Base-by-base conservation (phyloP, 2,113 vertebrate species). In the Archocentrus centrarchus region DNA sequence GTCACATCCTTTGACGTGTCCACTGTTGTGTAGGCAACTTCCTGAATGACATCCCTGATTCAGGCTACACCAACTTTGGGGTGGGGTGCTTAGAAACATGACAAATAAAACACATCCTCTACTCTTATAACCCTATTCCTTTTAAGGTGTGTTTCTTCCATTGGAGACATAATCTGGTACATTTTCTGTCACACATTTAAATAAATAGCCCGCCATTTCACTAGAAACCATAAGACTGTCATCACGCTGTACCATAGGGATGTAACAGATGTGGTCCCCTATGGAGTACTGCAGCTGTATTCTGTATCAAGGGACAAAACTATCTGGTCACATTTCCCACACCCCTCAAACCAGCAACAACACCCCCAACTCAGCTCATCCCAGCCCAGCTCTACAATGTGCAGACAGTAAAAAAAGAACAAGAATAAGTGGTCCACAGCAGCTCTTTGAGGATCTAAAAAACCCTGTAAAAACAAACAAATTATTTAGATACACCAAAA, bases 1-100 rank as follows among this genome's bases (percentile, higher is more conserved):
- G 86, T 93, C 86, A 93, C 80, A 86, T 93, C 89, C 90, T 88
- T 75, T 11, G 6, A 78, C 58, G 75, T 78, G 79, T 18, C 57
- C 35, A 68, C 78, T 82, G 37, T 18, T 66, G 37, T 70, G 35
- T 22, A 37, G 32, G 60, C 59, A 30, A 59, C 77, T 79, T 92
- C 88, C 91, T 89, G 77, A 79, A 76, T 4, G 13, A 83, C n/a
- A 82, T 70, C 37, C 35, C 60, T 59, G 60, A 58, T 59, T 73
- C 30, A 76, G 22, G 85, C 50, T 59, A 59, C 17, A 59, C 8
- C 2, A 53, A 79, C 59, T 41, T 57, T 59, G 50, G 55, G 44
- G 62, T 18, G 35, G 32, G 1, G 20, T 18, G n/a, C 18, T 84
- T 17, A 22, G 13, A 68, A 59, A 77, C 10, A 6, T n/a, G 11